These are phyloP conservation scores for Anastrepha ludens DNA, from an alignment of 1,140 invertebrate genomes.

Conservation along the genomic window DNA sequence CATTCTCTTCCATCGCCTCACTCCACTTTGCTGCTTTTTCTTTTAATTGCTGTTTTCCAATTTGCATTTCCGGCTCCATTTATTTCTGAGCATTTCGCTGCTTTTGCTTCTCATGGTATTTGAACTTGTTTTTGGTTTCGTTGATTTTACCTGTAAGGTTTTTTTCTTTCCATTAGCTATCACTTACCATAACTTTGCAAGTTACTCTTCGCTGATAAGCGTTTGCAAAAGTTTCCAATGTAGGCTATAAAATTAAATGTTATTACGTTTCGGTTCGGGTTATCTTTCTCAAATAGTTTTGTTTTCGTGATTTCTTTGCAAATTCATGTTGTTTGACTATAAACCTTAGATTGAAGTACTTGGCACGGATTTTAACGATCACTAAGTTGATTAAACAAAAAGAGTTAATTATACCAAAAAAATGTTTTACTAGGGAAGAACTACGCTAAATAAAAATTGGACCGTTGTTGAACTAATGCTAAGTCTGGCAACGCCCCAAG, in stretches of 20 bases:
- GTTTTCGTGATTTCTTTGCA: background rate
- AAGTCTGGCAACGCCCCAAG: no score
- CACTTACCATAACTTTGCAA: background rate
- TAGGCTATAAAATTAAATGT: conserved; percentile 25
- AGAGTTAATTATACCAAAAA: background rate
- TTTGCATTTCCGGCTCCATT: conserved; percentile 5
- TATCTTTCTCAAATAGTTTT: background rate
- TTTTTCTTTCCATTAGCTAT: conserved; percentile 15
- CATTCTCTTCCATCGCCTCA: background rate
- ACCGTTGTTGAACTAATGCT: no score
- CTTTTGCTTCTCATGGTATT: background rate
- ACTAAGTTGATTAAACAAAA: background rate
- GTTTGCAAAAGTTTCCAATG: background rate
- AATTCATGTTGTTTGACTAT: background rate
- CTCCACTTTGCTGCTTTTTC: background rate
- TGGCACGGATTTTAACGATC: background rate
- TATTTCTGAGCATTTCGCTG: background rate
- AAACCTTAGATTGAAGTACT: background rate
- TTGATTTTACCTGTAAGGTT: background rate
- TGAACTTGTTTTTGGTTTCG: background rate
- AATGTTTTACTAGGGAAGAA: no score
- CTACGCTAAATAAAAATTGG: no score
- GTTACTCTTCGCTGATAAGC: conserved; percentile 7
- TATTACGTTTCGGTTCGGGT: background rate
- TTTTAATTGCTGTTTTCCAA: conserved; percentile 17